These are phyloP conservation scores for Pissodes strobi DNA, from an alignment of 1,140 invertebrate genomes.

Conservation along the genomic window DNA sequence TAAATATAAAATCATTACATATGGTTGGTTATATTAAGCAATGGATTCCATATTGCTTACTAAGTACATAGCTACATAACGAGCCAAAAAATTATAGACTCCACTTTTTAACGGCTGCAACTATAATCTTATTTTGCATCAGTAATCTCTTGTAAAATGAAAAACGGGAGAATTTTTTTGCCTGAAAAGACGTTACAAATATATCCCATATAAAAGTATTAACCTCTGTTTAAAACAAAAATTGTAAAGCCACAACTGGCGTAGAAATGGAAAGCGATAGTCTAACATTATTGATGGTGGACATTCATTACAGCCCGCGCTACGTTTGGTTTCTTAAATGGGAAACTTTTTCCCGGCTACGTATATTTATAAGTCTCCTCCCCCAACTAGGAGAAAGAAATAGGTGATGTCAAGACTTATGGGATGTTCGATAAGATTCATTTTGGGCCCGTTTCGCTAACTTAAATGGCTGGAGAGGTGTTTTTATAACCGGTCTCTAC, in stretches of 20 bases:
- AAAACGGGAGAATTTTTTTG: too few relatives aligned
- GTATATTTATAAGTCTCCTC: constrained; percentile 58
- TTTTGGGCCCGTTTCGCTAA: constrained; percentile 54
- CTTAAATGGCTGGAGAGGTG: constrained; percentile 56
- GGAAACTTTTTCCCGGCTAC: constrained; percentile 54
- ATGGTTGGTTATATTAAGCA: too few relatives aligned
- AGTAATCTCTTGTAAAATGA: too few relatives aligned
- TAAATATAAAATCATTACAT: too few relatives aligned
- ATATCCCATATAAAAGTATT: too few relatives aligned
- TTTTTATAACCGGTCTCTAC: constrained; percentile 55
- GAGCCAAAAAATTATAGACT: too few relatives aligned
- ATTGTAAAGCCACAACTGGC: background rate
- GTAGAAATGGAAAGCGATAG: constrained; percentile 34
- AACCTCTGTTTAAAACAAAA: background rate
- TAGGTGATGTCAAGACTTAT: constrained; percentile 61
- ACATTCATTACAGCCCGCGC: constrained; percentile 50
- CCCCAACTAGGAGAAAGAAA: constrained; percentile 55
- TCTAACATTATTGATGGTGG: constrained; percentile 44
- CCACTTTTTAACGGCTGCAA: too few relatives aligned
- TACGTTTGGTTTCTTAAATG: constrained; percentile 53
- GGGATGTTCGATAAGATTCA: constrained; percentile 61
- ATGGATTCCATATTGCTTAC: too few relatives aligned
- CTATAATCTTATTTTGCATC: too few relatives aligned
- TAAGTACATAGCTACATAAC: too few relatives aligned
- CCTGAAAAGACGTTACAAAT: too few relatives aligned